Base-by-base conservation (phyloP, 2,797 vertebrate species). In the Acrossocheilus fasciatus region DNA sequence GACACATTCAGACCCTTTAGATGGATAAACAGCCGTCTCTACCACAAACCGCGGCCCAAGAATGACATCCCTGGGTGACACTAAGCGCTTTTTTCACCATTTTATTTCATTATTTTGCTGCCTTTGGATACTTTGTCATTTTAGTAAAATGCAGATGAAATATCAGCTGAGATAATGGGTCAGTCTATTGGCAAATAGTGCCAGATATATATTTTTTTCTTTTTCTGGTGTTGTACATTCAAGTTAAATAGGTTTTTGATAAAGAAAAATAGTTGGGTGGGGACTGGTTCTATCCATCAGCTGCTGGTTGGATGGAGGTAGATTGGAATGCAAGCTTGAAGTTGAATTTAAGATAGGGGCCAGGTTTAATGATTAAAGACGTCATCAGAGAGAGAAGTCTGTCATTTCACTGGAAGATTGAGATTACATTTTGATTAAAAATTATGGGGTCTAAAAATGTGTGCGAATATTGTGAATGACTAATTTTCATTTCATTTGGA, bases 1-100 rank as follows among this genome's bases (percentile, higher is more conserved):
- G 39, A 77, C 76, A 86, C 80, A 87, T 41, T 82, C 85, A 83
- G 23, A 81, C 76, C 77, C 66, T 87, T 87, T 45, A 82, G 75
- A 70, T 59, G n/a, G 39, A 87, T 75, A 85, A n/a, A 84, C 64
- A 73, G 70, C 30, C 17, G 10, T 17, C 76, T 80, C 66, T 45
- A 4, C 14, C 66, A 36, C 52, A 74, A 81, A 86, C 9, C 4
- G 9, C n/a, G n/a, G 83, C 39, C 36, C 43, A 41, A 77, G n/a
- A 68, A 52, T 84, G 41, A 75, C 7, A 4, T 23, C 18, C 4
- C 54, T 62, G 52, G n/a, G 17, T 23, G 41, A 57, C 41, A 45
- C 52, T 10, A 8, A 77, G 15, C 23, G 30, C 4, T 10, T 36
- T 47, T 68, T 30, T 64, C 5, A 47, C 47, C 1, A n/a, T 30